phyloP scores from a whole-genome alignment of 2,797 vertebrate species.

The Pseudochromis fuscus region DNA sequence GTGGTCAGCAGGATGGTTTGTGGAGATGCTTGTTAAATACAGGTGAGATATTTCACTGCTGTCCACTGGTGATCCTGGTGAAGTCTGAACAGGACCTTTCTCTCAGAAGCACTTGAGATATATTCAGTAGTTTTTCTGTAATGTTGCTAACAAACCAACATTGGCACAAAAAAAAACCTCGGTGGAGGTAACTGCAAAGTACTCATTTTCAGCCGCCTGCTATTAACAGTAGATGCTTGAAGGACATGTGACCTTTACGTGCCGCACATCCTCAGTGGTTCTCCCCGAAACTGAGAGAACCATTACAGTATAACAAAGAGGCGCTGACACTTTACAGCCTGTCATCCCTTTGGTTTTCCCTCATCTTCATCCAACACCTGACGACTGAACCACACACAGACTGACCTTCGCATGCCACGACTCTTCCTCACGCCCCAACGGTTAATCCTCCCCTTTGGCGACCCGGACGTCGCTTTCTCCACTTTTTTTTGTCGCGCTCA shows the following conservation, averaged over 20 bases:
- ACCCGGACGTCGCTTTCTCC: conserved; percentile 1
- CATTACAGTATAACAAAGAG: conserved; percentile 13
- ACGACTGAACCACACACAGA: conserved; percentile 20
- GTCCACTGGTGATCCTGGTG: too few relatives aligned
- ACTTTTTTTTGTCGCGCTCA: conserved; percentile 2
- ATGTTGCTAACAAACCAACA: too few relatives aligned
- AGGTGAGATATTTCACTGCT: too few relatives aligned
- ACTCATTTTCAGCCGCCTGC: neutral
- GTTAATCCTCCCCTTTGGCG: conserved; percentile 12
- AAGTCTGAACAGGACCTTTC: too few relatives aligned
- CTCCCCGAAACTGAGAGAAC: neutral
- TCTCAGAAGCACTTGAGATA: too few relatives aligned
- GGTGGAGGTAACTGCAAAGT: too few relatives aligned
- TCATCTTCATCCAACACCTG: conserved; percentile 34
- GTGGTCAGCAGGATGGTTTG: too few relatives aligned
- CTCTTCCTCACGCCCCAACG: conserved; percentile 13
- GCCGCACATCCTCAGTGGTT: conserved; percentile 10
- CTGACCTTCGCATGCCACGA: conserved; percentile 48
- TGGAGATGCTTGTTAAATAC: too few relatives aligned
- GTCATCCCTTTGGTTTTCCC: conserved; percentile 16
- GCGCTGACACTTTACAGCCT: conserved; percentile 21
- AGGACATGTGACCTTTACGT: conserved; percentile 38
- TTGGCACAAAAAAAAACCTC: too few relatives aligned
- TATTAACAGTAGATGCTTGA: conserved; percentile 15
- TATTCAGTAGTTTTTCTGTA: too few relatives aligned